Percentiles rank a stretch among this genome's conserved stretches.
Conservation (phyloP, 2,888 invertebrate species). For the Ochropleura leucogaster region DNA sequence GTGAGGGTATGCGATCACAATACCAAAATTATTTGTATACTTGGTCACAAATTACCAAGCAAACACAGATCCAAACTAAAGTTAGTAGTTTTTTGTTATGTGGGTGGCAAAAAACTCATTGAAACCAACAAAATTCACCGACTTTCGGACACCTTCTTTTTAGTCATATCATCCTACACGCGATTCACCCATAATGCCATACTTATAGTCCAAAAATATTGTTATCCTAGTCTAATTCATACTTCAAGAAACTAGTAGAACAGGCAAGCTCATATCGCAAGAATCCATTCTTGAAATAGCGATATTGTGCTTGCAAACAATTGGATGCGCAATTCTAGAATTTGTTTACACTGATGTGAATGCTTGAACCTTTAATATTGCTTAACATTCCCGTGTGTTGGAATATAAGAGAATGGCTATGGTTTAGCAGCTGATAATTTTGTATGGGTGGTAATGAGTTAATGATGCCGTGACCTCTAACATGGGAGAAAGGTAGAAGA, state of each 20-base stretch:
- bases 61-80: too few species aligned
- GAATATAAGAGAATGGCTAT: neutral
- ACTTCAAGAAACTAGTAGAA: conserved; percentile 22
- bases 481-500: too few species aligned
- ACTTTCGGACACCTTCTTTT: too few species aligned
- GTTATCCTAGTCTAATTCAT: conserved; percentile 29
- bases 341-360: conserved; percentile 35
- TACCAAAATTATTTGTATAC: too few species aligned
- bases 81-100: too few species aligned
- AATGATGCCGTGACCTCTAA: too few species aligned
- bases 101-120: too few species aligned
- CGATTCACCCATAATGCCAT: neutral
- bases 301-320: conserved; percentile 43
- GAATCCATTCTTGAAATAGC: conserved; percentile 46
- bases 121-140: too few species aligned
- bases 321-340: conserved; percentile 35
- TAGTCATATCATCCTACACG: too few species aligned
- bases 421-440: neutral
- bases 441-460: too few species aligned
- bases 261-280: conserved; percentile 43
- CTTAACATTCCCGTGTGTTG: neutral
- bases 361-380: conserved; percentile 18
- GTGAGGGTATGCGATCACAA: too few species aligned
- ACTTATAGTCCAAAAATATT: neutral
- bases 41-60: too few species aligned